These are phyloP conservation scores for Gymnogyps californianus DNA, from an alignment of 2,113 vertebrate genomes.

Conservation along the genomic window DNA sequence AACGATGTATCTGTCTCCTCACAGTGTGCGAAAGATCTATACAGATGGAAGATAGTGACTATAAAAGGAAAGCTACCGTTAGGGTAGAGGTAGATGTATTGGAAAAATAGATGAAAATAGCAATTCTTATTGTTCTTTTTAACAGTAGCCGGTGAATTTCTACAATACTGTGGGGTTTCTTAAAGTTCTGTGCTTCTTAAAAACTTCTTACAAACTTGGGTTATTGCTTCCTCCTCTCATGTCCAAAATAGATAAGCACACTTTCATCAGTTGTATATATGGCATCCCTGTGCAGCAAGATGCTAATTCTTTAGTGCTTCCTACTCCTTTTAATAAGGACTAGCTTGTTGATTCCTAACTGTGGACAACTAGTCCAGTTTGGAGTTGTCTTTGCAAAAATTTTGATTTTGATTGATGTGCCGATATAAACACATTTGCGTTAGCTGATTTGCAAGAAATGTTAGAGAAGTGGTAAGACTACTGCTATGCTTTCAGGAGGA, in stretches of 20 bases:
- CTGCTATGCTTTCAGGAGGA: not conserved
- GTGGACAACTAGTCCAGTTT: slow-evolving; percentile 2
- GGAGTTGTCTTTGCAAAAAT: slow-evolving; percentile 16
- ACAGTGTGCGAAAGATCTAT: not conserved
- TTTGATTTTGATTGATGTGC: not conserved
- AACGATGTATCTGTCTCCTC: not conserved
- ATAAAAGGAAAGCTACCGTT: not conserved
- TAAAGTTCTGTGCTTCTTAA: not conserved
- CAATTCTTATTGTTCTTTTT: not conserved
- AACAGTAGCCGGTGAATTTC: not conserved
- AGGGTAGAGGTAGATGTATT: not conserved
- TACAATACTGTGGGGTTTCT: not conserved
- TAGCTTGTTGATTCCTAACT: not conserved
- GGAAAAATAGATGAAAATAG: not conserved
- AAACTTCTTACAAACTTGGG: not conserved
- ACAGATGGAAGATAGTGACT: not conserved
- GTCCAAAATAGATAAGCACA: not conserved
- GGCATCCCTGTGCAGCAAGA: not conserved
- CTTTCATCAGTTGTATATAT: not conserved
- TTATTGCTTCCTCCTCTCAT: not conserved
- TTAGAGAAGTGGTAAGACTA: not conserved
- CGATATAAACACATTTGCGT: not conserved
- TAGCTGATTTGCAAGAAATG: not conserved
- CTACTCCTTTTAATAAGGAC: not conserved
- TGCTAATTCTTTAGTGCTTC: not conserved